Evolutionary conservation across 2,113 vertebrate species (phyloP), one percentile per base, ranked within the genome.

Genomic region (Malurus elegans): DNA sequence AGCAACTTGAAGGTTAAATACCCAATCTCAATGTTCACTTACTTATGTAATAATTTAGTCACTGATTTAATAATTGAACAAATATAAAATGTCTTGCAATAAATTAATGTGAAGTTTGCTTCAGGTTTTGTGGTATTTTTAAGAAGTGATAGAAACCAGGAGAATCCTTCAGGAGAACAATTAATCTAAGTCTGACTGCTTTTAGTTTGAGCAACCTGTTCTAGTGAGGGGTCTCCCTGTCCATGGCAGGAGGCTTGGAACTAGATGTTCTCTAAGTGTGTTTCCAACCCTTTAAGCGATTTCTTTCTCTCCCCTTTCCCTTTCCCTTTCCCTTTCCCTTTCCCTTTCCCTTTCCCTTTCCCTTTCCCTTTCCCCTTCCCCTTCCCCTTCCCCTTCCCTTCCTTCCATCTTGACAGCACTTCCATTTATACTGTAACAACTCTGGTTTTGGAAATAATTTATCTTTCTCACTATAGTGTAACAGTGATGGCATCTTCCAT

Each of bases 41-140:
- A 18, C 2, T 19, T 78, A 36, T 73, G 47, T 82, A 95, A 61
- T 34, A 38, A 4, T 72, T 71, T 8, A 60, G 26, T 60, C 12
- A 25, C 21, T 92, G 66, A 9, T 67, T 73, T 54, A 65, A 31
- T 57, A 84, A 69, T 34, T 75, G 25, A 71, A 57, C 10, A 74
- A 58, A 71, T 75, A 21, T 15, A 54, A 40, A 72, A 44, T 28
- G 7, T 56, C 60, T 57, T 81, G 21, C 28, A 45, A 4, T 71
- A 61, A 84, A 71, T 67, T 3, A 50, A 57, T 18, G 18, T 42
- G 29, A 67, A 12, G 24, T 58, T 88, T 78, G 12, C 44, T 75
- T 84, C n/a, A 32, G 44, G 7, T 67, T 92, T 81, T 60, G 12
- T 73, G 29, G 21, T 76, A 44, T 78, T 88, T 93, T 83, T n/a